Base-by-base conservation (phyloP, 2,113 vertebrate genomes). In the Mungos mungo region DNA sequence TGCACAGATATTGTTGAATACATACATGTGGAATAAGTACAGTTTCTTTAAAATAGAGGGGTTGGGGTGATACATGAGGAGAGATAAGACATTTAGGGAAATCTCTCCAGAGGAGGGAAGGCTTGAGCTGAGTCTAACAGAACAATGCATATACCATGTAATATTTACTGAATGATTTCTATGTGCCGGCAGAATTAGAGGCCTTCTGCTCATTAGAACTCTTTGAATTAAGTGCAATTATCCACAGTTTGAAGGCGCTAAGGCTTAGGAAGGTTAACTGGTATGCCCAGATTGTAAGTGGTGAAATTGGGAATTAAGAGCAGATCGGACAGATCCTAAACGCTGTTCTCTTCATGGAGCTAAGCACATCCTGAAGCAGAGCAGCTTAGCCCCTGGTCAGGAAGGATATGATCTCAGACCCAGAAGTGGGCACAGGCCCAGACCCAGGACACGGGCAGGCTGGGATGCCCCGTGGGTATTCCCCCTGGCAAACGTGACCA, bases 401-500 rank as follows among this genome's bases (percentile, higher is more conserved):
- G 21, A 15, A 50, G 2, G 21, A 2, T 2, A 1, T 38, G 68
- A 68, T 33, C 4, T 0, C n/a, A 41, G 66, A 27, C 63, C 31
- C 50, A 11, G 21, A 35, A 8, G 2, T 5, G 0, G 1, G 13
- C 35, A 31, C 11, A n/a, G 10, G 38, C 2, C 11, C 3, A 0
- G 23, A 13, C 29, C 11, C 71, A 3, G 25, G 18, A 14, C 29
- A 14, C 57, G 2, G 27, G 11, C 13, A 15, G 12, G 13, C 0
- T 10, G 5, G 27, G 7, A 21, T 3, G 7, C n/a, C 5, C 1
- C 41, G 14, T 8, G 13, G 38, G 41, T 12, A 38, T 21, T 13
- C 10, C 4, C 9, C 9, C 5, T 5, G n/a, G 1, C 0, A 0
- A 1, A 23, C 50, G 9, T 0, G 4, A 23, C 7, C 7, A 25